Base-by-base conservation (phyloP, 2,113 vertebrate genomes). In the Phodopus roborovskii region DNA sequence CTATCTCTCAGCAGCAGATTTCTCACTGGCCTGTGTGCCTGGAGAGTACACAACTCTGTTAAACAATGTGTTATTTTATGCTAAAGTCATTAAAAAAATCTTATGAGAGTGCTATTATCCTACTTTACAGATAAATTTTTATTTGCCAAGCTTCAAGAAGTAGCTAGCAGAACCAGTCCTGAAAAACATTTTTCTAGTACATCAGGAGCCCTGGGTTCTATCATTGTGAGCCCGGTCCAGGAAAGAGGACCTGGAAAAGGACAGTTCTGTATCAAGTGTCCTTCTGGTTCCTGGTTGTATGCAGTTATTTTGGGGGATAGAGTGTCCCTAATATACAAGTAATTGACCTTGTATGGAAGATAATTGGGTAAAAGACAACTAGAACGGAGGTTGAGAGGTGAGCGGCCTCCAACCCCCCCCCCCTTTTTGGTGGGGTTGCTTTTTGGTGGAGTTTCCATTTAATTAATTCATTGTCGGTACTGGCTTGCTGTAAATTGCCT, bases 101-200 rank as follows among this genome's bases (percentile, higher is more conserved):
- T 82, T 82, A 3, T 70, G 70, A 92, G 36, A 82, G 45, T 3
- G 3, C 7, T 53, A 66, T 42, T 73, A 62, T 26, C 17, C 26
- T 42, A 7, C 64, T 70, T 95, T 87, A 92, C 45, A 92, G 82
- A 66, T 68, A 53, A 93, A 81, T 42, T 68, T 88, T 56, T 50
- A 48, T 36, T 58, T 97, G 91, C 56, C 75, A 33, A 88, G 15
- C 10, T 92, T 82, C n/a, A 94, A 62, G 95, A 93, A 50, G 62
- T 48, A 16, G 24, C 78, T 73, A 45, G 33, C n/a, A 89, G 70
- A 79, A 50, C 39, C 33, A 48, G 17, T 28, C 3, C 50, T 66
- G 17, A 83, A 36, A 53, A 36, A 3, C 45, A 48, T 53, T 85
- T 94, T 36, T 94, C 56, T 88, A 4, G 39, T 26, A 68, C 7